Base-by-base conservation (phyloP, 2,888 invertebrate genomes). In the Xanthorhoe spadicearia region DNA sequence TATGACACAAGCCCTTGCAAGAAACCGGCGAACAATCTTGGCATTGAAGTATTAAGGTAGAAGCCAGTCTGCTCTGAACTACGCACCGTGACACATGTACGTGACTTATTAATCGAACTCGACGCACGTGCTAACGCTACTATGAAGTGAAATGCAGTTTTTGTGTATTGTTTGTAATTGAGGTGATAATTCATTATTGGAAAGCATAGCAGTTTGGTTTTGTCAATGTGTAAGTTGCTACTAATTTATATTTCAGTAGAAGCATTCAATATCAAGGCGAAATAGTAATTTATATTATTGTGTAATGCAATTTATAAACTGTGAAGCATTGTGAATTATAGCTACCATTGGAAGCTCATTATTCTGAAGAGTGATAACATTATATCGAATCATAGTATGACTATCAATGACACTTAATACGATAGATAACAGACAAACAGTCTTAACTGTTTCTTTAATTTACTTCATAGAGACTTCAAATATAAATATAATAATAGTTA, bases 1-100 rank as follows among this genome's bases (percentile, higher is more conserved):
- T 83, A 78, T 83, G 83, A 83, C 82, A 83, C 82, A 83, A 84
- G 86, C 86, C 86, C 85, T 88, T 86, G 82, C 80, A 79, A 77
- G 77, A 77, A 78, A 76, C 74, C 68, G 74, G 75, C 73, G 71
- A 73, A 57, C 75, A 76, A 74, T 78, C 77, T 79, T 79, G 76
- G 82, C 81, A 80, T 77, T 79, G 80, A 63, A 38, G 32, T 32
- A n/a, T n/a, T n/a, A 23, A 23, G 23, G 23, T 23, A 32, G 10
- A 13, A 63, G 63, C 9, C 86, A 88, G 88, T 89, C 74, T 72
- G 78, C 72, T 72, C 64, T 72, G 72, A 68, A 70, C 70, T 64
- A 55, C 73, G 77, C 69, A 71, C 67, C 66, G 73, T 55, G 72
- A 46, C 61, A 69, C 77, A 80, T 76, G 82, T 77, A 70, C 66